These are phyloP conservation scores for Sparus aurata DNA, from an alignment of 2,797 vertebrate species.

Conservation along the genomic window DNA sequence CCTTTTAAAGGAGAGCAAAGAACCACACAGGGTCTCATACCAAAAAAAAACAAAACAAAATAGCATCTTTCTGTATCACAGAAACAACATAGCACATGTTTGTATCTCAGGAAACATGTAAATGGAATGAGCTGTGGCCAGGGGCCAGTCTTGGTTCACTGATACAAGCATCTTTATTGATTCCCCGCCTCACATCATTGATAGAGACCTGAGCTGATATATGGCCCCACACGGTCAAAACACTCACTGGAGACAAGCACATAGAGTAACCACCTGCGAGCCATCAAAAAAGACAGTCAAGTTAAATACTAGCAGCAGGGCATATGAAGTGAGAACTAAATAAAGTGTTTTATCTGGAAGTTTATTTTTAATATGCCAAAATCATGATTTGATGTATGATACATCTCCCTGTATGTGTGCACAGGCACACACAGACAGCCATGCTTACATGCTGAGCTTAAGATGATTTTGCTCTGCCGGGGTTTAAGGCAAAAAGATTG, in stretches of 20 bases:
- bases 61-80: too few species aligned
- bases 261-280: constrained; percentile 33
- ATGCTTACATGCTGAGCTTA: background rate
- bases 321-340: constrained; percentile 40
- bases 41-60: too few species aligned
- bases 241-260: constrained; percentile 35
- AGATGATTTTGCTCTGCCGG: constrained; percentile 64
- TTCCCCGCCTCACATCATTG: constrained; percentile 61
- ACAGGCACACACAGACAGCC: constrained; percentile 12
- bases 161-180: constrained; percentile 77
- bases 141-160: constrained; percentile 70
- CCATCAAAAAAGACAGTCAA: constrained; percentile 44
- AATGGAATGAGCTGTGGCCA: constrained; percentile 50
- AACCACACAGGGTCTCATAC: too few species aligned
- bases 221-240: constrained; percentile 51
- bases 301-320: constrained; percentile 54
- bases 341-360: constrained; percentile 61
- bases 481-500: constrained; percentile 38
- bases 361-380: constrained; percentile 78
- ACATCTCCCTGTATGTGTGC: constrained; percentile 50
- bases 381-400: constrained; percentile 77
- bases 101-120: too few species aligned
- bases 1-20: too few species aligned
- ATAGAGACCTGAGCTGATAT: constrained; percentile 69
- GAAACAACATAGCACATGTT: too few species aligned